These are phyloP conservation scores for Cottoperca gobio DNA, from an alignment of 2,797 vertebrate species.

Conservation along the genomic window DNA sequence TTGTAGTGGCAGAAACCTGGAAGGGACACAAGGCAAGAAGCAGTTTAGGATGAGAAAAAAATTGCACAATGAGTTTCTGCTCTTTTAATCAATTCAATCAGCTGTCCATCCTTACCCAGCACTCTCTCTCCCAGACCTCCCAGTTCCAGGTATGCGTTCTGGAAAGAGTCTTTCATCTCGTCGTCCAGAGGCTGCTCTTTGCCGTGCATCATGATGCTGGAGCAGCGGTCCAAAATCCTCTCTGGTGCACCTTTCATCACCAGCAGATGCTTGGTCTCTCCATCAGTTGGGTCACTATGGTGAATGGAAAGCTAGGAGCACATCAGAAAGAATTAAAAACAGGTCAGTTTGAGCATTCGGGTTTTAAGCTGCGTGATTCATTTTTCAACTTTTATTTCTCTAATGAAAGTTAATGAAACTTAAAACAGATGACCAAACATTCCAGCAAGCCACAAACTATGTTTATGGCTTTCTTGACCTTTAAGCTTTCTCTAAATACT, in stretches of 20 bases:
- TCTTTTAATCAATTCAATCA: neutral
- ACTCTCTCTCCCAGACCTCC: conserved; percentile 95
- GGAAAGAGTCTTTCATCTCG: conserved; percentile 93
- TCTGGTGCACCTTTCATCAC: conserved; percentile 97
- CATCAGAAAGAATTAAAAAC: neutral
- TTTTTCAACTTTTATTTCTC: no score
- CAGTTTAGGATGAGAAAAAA: neutral
- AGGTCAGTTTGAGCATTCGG: neutral
- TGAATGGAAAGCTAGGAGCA: conserved; percentile 90
- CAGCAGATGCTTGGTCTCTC: conserved; percentile 89
- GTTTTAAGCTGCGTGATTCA: neutral
- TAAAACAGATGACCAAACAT: neutral
- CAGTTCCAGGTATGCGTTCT: conserved; percentile 93
- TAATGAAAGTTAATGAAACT: neutral
- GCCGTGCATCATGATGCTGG: conserved; percentile 91
- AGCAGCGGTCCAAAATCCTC: conserved; percentile 94
- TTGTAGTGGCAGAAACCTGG: conserved; percentile 92
- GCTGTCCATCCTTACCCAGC: conserved; percentile 50
- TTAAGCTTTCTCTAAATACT: neutral
- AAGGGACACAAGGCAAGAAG: neutral
- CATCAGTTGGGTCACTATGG: conserved; percentile 81
- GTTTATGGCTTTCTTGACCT: neutral
- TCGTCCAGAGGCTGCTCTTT: conserved; percentile 92
- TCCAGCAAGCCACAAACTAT: neutral
- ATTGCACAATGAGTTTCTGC: neutral